Percentiles rank a stretch among this genome's conserved stretches.
Evolutionary conservation across 2,888 invertebrate genomes (phyloP).

Genomic region (Spodoptera exigua): DNA sequence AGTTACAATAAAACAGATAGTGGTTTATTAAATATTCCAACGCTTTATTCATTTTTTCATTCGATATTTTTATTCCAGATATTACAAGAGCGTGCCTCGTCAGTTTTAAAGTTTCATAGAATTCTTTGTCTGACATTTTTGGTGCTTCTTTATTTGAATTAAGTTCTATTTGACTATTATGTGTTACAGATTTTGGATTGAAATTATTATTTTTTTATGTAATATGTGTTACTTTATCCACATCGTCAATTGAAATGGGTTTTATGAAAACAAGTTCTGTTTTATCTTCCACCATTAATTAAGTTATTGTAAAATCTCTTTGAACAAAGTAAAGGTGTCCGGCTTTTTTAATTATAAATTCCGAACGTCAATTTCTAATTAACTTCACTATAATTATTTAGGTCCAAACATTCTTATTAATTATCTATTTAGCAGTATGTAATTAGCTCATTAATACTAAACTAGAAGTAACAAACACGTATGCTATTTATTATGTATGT

Average conservation of each 20-base stretch:
- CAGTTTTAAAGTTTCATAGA: slow-evolving; percentile 63
- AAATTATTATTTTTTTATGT: neutral
- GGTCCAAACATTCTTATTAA: slow-evolving; percentile 4
- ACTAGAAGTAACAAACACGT: too few species aligned
- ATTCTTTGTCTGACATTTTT: slow-evolving; percentile 40
- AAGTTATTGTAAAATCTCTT: slow-evolving; percentile 24
- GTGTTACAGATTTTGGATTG: neutral
- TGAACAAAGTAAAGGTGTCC: slow-evolving; percentile 30
- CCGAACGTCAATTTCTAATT: slow-evolving; percentile 4
- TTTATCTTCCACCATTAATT: neutral
- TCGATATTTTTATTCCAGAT: slow-evolving; percentile 68
- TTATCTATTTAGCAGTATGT: slow-evolving; percentile 14
- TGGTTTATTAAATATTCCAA: slow-evolving; percentile 55
- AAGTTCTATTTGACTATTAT: neutral
- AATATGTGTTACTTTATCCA: slow-evolving; percentile 6
- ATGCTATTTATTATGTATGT: too few species aligned
- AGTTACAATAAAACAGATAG: slow-evolving; percentile 65
- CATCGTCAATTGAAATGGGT: neutral
- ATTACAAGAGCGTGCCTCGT: slow-evolving; percentile 64
- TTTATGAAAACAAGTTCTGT: neutral
- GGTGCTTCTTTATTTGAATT: neutral
- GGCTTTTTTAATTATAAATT: slow-evolving; percentile 19
- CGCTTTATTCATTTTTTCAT: slow-evolving; percentile 29
- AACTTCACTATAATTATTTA: slow-evolving; percentile 41
- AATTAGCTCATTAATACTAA: slow-evolving; percentile 16